These are phyloP conservation scores for Leucoptera coffeella DNA, from an alignment of 2,888 invertebrate species.

Conservation along the genomic window DNA sequence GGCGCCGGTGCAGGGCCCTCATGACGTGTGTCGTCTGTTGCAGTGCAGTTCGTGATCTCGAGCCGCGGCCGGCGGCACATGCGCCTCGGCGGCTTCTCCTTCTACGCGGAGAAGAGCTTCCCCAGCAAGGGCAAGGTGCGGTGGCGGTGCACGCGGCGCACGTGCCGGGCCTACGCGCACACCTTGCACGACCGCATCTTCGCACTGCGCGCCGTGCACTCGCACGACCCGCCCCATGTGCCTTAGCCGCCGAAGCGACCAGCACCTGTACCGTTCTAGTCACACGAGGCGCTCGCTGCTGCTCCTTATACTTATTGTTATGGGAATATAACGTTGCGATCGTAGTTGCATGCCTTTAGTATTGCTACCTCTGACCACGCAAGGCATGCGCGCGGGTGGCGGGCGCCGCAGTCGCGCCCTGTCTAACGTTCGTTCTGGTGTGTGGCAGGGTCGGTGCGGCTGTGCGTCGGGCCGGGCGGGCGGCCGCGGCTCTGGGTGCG, in stretches of 20 bases:
- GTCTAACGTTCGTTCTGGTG: slow-evolving; percentile 10
- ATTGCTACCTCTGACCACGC: too few relatives aligned
- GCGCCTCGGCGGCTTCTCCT: slow-evolving; percentile 44
- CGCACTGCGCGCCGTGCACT: slow-evolving; percentile 42
- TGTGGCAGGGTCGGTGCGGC: slow-evolving; percentile 26
- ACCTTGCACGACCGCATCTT: slow-evolving; percentile 44
- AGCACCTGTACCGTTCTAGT: slow-evolving; percentile 10
- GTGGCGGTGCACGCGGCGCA: slow-evolving; percentile 46
- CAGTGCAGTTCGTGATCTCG: slow-evolving; percentile 52
- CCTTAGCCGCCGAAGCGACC: slow-evolving; percentile 10
- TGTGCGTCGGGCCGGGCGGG: slow-evolving; percentile 41
- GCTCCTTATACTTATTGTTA: too few relatives aligned
- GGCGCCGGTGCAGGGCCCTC: slow-evolving; percentile 10
- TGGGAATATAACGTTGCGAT: not conserved
- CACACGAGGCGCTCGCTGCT: slow-evolving; percentile 15
- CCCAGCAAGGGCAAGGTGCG: slow-evolving; percentile 48
- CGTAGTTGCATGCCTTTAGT: not conserved
- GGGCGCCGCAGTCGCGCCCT: slow-evolving; percentile 3
- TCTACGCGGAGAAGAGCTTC: slow-evolving; percentile 48
- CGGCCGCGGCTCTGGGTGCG: slow-evolving; percentile 46
- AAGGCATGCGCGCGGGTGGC: too few relatives aligned
- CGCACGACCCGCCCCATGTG: slow-evolving; percentile 23
- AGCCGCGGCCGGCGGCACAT: slow-evolving; percentile 45
- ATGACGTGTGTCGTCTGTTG: slow-evolving; percentile 25
- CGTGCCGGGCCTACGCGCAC: slow-evolving; percentile 47